Evolutionary conservation across 2,888 invertebrate genomes (phyloP), one percentile per base, ranked within the genome.

Genomic region (Plagodis pulveraria): DNA sequence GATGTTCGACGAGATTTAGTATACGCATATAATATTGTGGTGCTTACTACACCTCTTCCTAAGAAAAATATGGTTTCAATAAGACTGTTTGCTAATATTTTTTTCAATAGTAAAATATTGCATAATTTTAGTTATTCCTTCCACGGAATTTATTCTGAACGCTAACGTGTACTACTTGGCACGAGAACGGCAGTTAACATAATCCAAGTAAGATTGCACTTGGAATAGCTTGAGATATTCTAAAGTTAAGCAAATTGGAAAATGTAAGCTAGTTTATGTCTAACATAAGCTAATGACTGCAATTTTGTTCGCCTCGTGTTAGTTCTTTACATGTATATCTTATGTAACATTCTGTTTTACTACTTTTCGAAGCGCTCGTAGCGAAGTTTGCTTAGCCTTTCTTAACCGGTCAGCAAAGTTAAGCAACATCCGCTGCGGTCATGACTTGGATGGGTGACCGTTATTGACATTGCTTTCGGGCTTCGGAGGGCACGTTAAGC

Each of bases 121-220:
- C 7, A 4, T 8, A 4, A 9, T 1, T 9, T 6, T 38, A 33
- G 32, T 10, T 32, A 40, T 40, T 40, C n/a, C 41, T 11, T 33
- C 41, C 41, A 50, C 41, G 42, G 42, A 50, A 50, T 50, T 34
- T 32, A 50, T 50, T 45, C 40, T n/a, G 38, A 9, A 46, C 32
- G 38, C 52, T 11, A 52, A 40, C 38, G 5, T 32, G 50, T 32
- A 40, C 46, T 48, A 38, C 22, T 56, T 56, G 56, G 56, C 56
- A 56, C 44, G 36, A 40, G 40, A 44, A 40, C 50, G 40, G 43
- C 5, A 22, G 33, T 56, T 56, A 56, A 50, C 50, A 50, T 56
- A 50, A 56, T 56, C 50, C 50, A 10, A 12, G 10, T 38, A 50
- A 43, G 7, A 45, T 53, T 53, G 38, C 46, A 41, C 34, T 47